These are phyloP conservation scores for Coilia nasus DNA, from an alignment of 2,797 vertebrate species.

Conservation along the genomic window DNA sequence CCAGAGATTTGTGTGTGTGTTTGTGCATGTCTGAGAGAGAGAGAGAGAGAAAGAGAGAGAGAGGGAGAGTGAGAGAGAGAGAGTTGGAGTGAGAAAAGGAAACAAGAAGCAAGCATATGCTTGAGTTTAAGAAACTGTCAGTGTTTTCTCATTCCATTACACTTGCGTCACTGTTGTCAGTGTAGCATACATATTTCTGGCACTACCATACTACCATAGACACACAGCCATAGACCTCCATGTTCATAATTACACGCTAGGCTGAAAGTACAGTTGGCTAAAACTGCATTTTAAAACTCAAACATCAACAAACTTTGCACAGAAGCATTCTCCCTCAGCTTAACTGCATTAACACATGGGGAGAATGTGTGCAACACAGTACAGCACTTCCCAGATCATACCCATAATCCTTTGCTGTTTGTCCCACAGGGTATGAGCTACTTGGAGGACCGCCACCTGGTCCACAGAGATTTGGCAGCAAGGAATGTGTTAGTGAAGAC, in stretches of 20 bases:
- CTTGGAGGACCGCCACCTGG: slow-evolving; percentile 89
- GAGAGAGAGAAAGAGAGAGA: not conserved
- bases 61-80: not conserved
- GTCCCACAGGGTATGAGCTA: slow-evolving; percentile 89
- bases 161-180: not conserved
- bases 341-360: not conserved
- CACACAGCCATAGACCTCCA: not conserved
- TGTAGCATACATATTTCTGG: not conserved
- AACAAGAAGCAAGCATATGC: too few species aligned
- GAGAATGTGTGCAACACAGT: not conserved
- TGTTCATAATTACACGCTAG: not conserved
- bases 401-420: not conserved
- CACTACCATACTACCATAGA: not conserved
- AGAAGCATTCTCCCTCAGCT: not conserved
- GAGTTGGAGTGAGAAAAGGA: not conserved
- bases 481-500: slow-evolving; percentile 92
- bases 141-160: not conserved
- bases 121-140: not conserved
- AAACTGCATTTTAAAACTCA: not conserved
- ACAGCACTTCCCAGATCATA: not conserved
- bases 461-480: slow-evolving; percentile 92
- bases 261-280: not conserved
- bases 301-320: not conserved
- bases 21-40: not conserved
- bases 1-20: not conserved